These are phyloP conservation scores for Lepidocyrtinus sp. DNA, from an alignment of 2,888 invertebrate genomes.

Conservation along the genomic window DNA sequence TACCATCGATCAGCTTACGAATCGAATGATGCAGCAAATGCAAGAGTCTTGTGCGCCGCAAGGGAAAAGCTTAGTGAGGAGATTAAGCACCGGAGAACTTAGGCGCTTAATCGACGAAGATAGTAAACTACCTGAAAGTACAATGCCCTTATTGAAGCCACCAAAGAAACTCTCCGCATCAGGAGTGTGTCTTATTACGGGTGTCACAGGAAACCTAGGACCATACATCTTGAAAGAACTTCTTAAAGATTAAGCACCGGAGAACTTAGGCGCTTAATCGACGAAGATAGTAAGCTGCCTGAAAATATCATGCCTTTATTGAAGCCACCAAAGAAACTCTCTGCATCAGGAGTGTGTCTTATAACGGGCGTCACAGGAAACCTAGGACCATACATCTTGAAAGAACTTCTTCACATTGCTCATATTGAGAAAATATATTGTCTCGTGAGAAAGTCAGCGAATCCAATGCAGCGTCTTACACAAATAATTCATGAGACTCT, in stretches of 20 bases:
- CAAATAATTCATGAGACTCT: conserved; percentile 1
- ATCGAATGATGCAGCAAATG: conserved; percentile 40
- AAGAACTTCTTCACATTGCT: conserved; percentile 52
- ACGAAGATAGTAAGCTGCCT: conserved; percentile 32
- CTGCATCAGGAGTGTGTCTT: conserved; percentile 54
- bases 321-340: conserved; percentile 21
- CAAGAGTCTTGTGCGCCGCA: conserved; percentile 25
- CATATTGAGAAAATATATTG: no score
- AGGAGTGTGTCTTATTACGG: conserved; percentile 58
- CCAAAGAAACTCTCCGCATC: conserved; percentile 43
- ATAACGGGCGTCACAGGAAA: conserved; percentile 64
- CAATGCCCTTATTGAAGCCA: conserved; percentile 13
- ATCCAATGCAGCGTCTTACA: conserved; percentile 56
- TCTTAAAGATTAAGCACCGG: conserved; percentile 33
- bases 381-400: conserved; percentile 56
- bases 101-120: conserved; percentile 41
- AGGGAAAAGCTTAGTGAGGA: no score
- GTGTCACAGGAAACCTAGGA: conserved; percentile 63
- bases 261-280: conserved; percentile 41
- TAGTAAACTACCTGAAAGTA: conserved; percentile 17
- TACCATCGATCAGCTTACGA: conserved; percentile 33
- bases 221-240: conserved; percentile 57
- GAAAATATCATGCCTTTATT: conserved; percentile 23
- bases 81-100: conserved; percentile 40
- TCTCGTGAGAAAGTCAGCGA: conserved; percentile 24